Percentiles rank a stretch among this genome's conserved stretches.
These are phyloP conservation scores for Epinephelus cyanopodus DNA, from an alignment of 2,113 vertebrate species.

Conservation along the genomic window DNA sequence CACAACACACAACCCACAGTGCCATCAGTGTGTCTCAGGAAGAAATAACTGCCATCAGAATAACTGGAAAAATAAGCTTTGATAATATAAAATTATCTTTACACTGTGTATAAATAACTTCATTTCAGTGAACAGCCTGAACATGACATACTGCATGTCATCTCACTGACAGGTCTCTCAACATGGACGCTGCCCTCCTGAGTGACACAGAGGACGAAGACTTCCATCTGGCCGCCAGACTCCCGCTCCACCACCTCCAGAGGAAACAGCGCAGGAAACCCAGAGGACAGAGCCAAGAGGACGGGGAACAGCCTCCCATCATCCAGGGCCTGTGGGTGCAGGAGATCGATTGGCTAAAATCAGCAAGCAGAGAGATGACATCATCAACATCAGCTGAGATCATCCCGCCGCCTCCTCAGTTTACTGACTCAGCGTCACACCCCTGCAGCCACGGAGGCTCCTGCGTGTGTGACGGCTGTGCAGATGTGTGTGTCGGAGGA, in stretches of 20 bases:
- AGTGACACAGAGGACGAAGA: slow-evolving; percentile 66
- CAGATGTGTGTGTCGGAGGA: not conserved
- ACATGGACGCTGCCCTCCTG: not conserved
- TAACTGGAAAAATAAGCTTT: not conserved
- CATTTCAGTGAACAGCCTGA: not conserved
- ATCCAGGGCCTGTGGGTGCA: slow-evolving; percentile 79
- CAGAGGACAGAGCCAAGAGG: not conserved
- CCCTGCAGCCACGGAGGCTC: slow-evolving; percentile 84
- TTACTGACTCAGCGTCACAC: slow-evolving; percentile 48
- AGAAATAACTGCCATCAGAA: not conserved
- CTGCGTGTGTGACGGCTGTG: slow-evolving; percentile 5
- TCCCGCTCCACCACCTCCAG: slow-evolving; percentile 16
- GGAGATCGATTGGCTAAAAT: slow-evolving; percentile 74
- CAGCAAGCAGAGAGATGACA: not conserved
- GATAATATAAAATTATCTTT: not conserved
- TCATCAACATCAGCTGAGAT: slow-evolving; percentile 16
- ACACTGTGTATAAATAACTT: not conserved
- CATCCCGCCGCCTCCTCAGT: slow-evolving; percentile 77
- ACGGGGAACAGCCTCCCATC: slow-evolving; percentile 54
- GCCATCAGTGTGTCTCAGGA: not conserved
- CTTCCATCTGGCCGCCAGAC: not conserved
- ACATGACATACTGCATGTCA: not conserved
- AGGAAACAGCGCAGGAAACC: slow-evolving; percentile 65
- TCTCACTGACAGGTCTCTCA: slow-evolving; percentile 41
- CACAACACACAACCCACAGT: not conserved